These are phyloP conservation scores for Xestobium rufovillosum DNA, from an alignment of 2,888 invertebrate genomes.

Conservation along the genomic window DNA sequence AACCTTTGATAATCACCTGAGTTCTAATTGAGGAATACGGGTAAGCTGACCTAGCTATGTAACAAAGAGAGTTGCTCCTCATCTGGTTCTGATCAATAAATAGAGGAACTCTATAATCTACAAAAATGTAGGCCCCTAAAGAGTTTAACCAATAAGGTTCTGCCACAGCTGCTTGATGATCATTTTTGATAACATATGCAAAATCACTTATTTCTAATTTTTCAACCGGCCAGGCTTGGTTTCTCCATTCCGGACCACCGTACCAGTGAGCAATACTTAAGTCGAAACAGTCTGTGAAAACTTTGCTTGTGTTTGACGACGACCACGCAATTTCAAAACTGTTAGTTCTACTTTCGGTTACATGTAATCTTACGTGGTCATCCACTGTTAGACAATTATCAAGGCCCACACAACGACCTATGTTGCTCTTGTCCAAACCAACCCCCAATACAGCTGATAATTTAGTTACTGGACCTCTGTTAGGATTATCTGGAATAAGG, in stretches of 20 bases:
- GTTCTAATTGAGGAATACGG: conserved; percentile 44
- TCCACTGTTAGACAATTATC: neutral
- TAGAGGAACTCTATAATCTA: conserved; percentile 57
- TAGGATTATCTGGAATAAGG: too few relatives aligned
- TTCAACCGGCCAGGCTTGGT: conserved; percentile 60
- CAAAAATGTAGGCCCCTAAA: conserved; percentile 57
- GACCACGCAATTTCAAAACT: neutral
- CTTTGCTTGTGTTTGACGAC: neutral
- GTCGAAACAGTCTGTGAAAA: neutral
- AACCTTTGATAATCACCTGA: too few relatives aligned
- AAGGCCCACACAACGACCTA: too few relatives aligned
- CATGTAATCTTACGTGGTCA: conserved; percentile 1
- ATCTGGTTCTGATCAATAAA: conserved; percentile 62
- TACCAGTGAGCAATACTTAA: conserved; percentile 1
- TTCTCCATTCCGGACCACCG: conserved; percentile 55
- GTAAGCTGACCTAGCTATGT: conserved; percentile 48
- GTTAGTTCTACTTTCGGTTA: neutral
- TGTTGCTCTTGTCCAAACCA: too few relatives aligned
- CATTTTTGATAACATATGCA: conserved; percentile 52
- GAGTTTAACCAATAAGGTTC: conserved; percentile 70
- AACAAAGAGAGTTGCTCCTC: conserved; percentile 48
- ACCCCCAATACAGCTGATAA: neutral
- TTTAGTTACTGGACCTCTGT: too few relatives aligned
- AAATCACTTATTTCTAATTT: conserved; percentile 48
- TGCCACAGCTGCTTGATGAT: conserved; percentile 49